A percentile compares a stretch with the other conserved stretches of the same genome.
Conservation (phyloP, 2,797 vertebrate genomes). For the Acanthornis magna region DNA sequence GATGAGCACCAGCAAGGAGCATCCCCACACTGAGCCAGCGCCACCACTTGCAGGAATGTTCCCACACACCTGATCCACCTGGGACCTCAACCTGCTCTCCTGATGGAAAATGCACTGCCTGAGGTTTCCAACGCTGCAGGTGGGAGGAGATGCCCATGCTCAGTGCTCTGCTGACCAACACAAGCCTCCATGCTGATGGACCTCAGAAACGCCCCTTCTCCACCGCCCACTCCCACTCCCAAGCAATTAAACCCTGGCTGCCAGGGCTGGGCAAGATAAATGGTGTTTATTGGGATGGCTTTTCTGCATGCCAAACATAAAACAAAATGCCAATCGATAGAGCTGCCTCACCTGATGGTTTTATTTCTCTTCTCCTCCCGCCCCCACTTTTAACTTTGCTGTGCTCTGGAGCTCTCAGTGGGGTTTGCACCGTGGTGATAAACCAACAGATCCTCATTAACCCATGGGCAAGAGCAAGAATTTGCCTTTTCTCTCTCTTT, state of each 20-base stretch:
- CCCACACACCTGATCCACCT: neutral
- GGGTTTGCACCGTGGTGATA: neutral
- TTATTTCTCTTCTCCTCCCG: neutral
- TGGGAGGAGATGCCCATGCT: neutral
- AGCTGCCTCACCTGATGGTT: neutral
- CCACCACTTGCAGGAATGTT: neutral
- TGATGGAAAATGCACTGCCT: neutral
- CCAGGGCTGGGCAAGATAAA: neutral
- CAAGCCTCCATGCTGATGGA: neutral
- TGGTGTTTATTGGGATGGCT: neutral
- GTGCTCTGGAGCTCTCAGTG: neutral
- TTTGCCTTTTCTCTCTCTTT: neutral
- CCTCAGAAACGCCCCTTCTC: neutral
- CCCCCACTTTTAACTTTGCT: neutral
- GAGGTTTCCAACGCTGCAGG: neutral
- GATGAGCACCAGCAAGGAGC: neutral
- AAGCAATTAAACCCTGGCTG: neutral
- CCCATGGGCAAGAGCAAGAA: neutral
- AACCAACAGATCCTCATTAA: conserved; percentile 32
- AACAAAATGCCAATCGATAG: neutral
- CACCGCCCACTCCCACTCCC: rapidly evolving
- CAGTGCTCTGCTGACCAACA: neutral
- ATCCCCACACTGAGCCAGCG: neutral
- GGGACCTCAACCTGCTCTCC: neutral
- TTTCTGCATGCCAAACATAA: neutral